phyloP scores from a whole-genome alignment of 2,113 vertebrate genomes.

The Gambusia holbrooki region DNA sequence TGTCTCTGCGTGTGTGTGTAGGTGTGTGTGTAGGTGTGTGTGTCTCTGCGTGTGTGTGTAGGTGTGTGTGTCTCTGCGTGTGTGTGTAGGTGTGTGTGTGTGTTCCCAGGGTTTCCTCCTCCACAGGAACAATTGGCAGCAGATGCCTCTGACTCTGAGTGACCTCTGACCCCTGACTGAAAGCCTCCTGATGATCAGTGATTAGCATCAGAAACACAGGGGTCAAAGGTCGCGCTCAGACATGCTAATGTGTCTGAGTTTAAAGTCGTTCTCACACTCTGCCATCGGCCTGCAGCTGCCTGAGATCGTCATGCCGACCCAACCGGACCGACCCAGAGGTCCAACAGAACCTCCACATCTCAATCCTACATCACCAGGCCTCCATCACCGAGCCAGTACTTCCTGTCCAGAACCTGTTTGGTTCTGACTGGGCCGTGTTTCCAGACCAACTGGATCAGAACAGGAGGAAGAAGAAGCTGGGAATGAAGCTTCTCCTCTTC shows the following conservation, averaged over 20 bases:
- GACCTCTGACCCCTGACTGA: constrained; percentile 55
- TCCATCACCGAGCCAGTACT: neutral
- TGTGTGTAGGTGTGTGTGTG: no score
- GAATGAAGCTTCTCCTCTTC: no score
- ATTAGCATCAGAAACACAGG: constrained; percentile 56
- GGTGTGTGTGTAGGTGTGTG: no score
- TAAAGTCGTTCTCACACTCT: constrained; percentile 17
- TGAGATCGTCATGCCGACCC: no score
- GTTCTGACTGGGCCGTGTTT: no score
- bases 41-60: no score
- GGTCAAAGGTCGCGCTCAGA: constrained; percentile 45
- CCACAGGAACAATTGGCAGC: constrained; percentile 21
- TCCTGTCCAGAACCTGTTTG: no score
- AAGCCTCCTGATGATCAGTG: constrained; percentile 34
- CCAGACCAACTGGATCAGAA: neutral
- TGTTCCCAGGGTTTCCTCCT: constrained; percentile 44
- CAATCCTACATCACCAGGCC: neutral
- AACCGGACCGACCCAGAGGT: no score
- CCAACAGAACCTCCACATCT: no score
- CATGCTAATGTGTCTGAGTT: constrained; percentile 43
- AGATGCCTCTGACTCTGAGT: constrained; percentile 18
- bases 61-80: no score
- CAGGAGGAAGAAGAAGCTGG: no score
- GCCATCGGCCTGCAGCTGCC: constrained; percentile 32
- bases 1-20: no score